These are phyloP conservation scores for Actinopyga echinites DNA, from an alignment of 53 echinoderm and acorn worm species.

Conservation along the genomic window DNA sequence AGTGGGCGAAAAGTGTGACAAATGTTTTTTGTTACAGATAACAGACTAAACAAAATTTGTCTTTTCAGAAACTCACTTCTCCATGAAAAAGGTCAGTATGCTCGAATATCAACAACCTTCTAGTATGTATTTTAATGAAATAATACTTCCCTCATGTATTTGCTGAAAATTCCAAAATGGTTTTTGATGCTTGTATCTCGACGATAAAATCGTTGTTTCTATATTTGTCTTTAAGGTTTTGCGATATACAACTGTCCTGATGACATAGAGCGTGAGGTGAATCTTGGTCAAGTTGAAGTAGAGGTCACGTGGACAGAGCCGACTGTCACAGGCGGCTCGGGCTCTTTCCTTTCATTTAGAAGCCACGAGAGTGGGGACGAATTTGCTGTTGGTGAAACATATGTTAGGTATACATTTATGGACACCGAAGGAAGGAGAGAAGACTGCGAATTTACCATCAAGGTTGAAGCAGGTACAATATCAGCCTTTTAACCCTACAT, in stretches of 20 bases:
- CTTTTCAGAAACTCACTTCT: too few relatives aligned
- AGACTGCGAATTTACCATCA: slow-evolving; percentile 54
- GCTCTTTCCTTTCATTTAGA: slow-evolving; percentile 9
- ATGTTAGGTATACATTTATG: slow-evolving; percentile 56
- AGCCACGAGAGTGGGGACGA: slow-evolving; percentile 41
- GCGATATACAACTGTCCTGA: slow-evolving; percentile 39
- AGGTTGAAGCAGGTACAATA: background rate
- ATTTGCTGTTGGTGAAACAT: slow-evolving; percentile 49
- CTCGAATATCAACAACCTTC: too few relatives aligned
- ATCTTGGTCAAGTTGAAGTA: slow-evolving; percentile 27
- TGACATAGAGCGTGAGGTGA: slow-evolving; percentile 13
- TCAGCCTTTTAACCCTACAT: too few relatives aligned
- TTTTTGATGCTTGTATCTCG: too few relatives aligned
- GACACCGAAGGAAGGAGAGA: slow-evolving; percentile 36
- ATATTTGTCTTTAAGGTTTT: background rate
- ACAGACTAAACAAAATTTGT: too few relatives aligned
- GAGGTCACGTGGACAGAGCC: slow-evolving; percentile 66
- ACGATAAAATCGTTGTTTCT: too few relatives aligned
- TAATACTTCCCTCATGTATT: too few relatives aligned
- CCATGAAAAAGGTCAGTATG: too few relatives aligned
- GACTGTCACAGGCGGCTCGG: slow-evolving; percentile 30
- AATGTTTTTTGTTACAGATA: too few relatives aligned
- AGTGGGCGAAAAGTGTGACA: too few relatives aligned
- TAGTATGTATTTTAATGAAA: too few relatives aligned
- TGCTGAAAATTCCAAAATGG: too few relatives aligned